Percentiles rank a stretch among this genome's conserved stretches.
Conservation (phyloP, 2,888 invertebrate genomes). For the Hypselothyrea guttata region DNA sequence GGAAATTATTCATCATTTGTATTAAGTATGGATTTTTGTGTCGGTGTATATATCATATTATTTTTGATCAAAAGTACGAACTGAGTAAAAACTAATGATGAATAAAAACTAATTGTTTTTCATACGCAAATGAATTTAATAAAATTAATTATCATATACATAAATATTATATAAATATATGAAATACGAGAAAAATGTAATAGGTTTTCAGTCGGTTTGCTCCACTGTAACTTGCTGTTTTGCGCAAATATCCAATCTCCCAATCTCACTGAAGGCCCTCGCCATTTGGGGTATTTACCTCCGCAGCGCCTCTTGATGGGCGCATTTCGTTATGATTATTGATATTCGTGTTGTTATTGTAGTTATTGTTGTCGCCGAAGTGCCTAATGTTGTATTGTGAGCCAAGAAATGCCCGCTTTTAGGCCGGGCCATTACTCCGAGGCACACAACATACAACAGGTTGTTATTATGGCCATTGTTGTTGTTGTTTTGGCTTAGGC, state of each 20-base stretch:
- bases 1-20: no score
- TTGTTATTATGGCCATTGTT: conserved; percentile 1
- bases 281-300: conserved; percentile 12
- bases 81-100: no score
- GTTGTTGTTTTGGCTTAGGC: not conserved
- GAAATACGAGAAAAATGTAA: not conserved
- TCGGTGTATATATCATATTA: no score
- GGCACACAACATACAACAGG: conserved; percentile 51
- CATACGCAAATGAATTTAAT: no score
- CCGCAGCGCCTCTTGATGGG: conserved; percentile 39
- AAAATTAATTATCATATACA: no score
- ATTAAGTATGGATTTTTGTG: no score
- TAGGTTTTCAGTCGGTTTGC: not conserved
- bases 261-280: conserved; percentile 26
- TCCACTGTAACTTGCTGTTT: conserved; percentile 16
- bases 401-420: conserved; percentile 54
- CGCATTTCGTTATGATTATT: conserved; percentile 71
- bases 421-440: conserved; percentile 32
- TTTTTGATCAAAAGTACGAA: no score
- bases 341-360: conserved; percentile 50
- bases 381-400: conserved; percentile 46
- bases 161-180: no score
- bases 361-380: conserved; percentile 33
- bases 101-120: no score
- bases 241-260: conserved; percentile 17